Percentiles rank a stretch among this genome's conserved stretches.
Conservation (phyloP, 2,888 invertebrate genomes). For the Andrena hattorfiana region DNA sequence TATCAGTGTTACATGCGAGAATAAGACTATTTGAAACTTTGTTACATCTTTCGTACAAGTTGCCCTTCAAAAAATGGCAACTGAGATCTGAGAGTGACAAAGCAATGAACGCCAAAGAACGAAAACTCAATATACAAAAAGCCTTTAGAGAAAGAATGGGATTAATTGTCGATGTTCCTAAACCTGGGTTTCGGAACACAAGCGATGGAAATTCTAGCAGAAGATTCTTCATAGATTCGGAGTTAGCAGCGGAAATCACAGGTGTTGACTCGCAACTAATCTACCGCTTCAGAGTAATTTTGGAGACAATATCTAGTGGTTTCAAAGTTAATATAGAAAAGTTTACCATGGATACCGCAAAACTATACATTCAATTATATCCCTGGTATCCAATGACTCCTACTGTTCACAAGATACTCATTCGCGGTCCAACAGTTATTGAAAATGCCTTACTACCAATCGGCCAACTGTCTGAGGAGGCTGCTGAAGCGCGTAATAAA, state of each 20-base stretch:
- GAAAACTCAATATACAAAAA: slow-evolving; percentile 30
- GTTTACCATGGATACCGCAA: too few relatives aligned
- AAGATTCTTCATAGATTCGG: slow-evolving; percentile 51
- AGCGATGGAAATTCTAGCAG: slow-evolving; percentile 60
- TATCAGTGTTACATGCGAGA: slow-evolving; percentile 62
- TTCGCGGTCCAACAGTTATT: too few relatives aligned
- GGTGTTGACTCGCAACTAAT: neutral
- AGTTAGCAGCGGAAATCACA: slow-evolving; percentile 35
- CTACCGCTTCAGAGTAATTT: neutral
- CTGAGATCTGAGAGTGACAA: slow-evolving; percentile 36
- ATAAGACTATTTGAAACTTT: slow-evolving; percentile 59
- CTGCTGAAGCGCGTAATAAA: too few relatives aligned
- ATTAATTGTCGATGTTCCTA: slow-evolving; percentile 55
- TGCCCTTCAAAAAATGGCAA: slow-evolving; percentile 59
- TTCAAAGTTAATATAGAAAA: too few relatives aligned
- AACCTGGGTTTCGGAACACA: slow-evolving; percentile 53
- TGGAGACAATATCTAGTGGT: neutral
- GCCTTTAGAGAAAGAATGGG: slow-evolving; percentile 44
- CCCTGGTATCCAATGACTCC: too few relatives aligned
- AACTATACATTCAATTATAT: too few relatives aligned
- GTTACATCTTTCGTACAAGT: slow-evolving; percentile 12
- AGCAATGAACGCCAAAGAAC: neutral
- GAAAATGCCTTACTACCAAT: too few relatives aligned
- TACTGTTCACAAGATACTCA: too few relatives aligned
- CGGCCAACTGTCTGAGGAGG: too few relatives aligned